Evolutionary conservation across 2,888 invertebrate species (phyloP), one percentile per base, ranked within the genome.

Genomic region (Tenthredo notha): DNA sequence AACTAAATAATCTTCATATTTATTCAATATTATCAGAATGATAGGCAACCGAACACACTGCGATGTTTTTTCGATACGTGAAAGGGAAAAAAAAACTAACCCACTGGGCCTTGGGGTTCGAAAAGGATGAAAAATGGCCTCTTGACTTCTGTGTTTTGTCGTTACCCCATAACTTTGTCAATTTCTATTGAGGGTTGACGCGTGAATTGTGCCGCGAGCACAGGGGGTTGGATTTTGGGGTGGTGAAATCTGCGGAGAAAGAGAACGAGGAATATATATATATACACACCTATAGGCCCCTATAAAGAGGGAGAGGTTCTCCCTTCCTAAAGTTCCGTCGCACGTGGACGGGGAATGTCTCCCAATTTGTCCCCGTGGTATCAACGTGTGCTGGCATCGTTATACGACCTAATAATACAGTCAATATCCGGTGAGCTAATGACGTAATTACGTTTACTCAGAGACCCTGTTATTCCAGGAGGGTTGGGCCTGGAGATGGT

Each of bases 301-400:
- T 50, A 61, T 21, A 67, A 25, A 67, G 5, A 67, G 67, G 12
- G 10, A 67, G 67, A 67, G 43, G 9, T 40, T 12, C 74, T 15
- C 43, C 21, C 43, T 10, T 21, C n/a, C 43, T 3, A 43, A 25
- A 75, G 21, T 15, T 47, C 3, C 25, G 5, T 25, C 15, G 74
- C 74, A 75, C 84, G 74, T 74, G 84, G 84, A 74, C 40, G 33
- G 58, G 15, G 18, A 43, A 75, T 75, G 58, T 84, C 75, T 58
- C 15, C 80, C 80, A 80, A 80, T 80, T 80, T 61, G 84, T 85
- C 85, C 80, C 78, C 80, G 84, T 84, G 43, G 65, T 84, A 50
- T 75, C 21, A 85, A 86, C 80, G 80, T 21, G 80, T 61, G 80
- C 80, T 9, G 37, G 50, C 29, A 15, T 21, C 80, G 58, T 80